Evolutionary conservation across 2,113 vertebrate species (phyloP), one percentile per base, ranked within the genome.

Genomic region (Monopterus albus): DNA sequence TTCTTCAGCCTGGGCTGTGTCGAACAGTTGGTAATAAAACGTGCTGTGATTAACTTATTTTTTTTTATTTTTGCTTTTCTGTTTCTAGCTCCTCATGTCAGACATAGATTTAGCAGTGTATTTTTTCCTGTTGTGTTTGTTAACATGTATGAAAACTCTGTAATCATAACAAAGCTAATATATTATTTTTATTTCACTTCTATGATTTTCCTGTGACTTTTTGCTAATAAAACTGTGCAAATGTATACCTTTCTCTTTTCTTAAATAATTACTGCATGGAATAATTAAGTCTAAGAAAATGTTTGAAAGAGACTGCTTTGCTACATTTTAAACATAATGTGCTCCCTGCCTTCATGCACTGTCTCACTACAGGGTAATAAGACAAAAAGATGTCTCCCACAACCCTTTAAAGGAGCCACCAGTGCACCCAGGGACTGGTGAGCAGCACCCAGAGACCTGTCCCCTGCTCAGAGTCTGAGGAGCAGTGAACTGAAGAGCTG

Each of bases 371-470:
- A 74, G 72, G 53, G 66, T 60, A 58, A 83, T 72, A 31, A 72
- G 70, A 29, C 36, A 33, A 36, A 69, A 23, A 46, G 14, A 71
- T 50, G 47, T 74, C 72, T 72, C 31, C 55, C 58, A 63, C 61
- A 78, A 46, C 60, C 60, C 63, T 78, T 83, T 78, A 61, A 78
- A 79, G 70, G 71, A 81, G 85, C 83, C 81, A 86, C 75, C 85
- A 59, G 52, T 61, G 52, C 1, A 26, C 28, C 70, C 50, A 45
- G 76, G 81, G 72, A 82, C 58, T 23, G 8, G 36, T 14, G 40
- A 61, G 72, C 72, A 49, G 71, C 75, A 82, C 49, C 73, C 78
- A 56, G 69, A 75, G 78, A 84, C 72, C 33, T 63, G 63, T 83
- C 82, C 75, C 72, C 82, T 42, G 60, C 73, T 59, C 55, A 1